These are phyloP conservation scores for Plodia interpunctella DNA, from an alignment of 1,140 invertebrate genomes.

Conservation along the genomic window DNA sequence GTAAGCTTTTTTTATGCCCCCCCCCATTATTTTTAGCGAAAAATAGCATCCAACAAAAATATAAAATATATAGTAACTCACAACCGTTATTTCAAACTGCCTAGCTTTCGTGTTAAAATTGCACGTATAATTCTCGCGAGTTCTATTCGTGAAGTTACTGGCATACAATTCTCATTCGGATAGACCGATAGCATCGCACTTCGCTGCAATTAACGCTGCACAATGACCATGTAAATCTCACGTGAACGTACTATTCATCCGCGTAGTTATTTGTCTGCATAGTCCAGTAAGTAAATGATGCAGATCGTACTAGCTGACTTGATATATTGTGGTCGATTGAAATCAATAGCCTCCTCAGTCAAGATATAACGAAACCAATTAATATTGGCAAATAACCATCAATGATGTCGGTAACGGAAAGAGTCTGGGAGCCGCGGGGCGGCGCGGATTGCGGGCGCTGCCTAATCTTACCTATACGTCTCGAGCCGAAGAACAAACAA, in stretches of 20 bases:
- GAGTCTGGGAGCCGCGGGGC: slow-evolving; percentile 21
- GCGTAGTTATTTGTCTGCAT: slow-evolving; percentile 23
- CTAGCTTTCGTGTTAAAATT: slow-evolving; percentile 23
- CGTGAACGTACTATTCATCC: slow-evolving; percentile 53
- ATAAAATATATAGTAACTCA: background rate
- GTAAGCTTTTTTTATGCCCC: slow-evolving; percentile 27
- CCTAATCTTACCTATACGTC: slow-evolving; percentile 73
- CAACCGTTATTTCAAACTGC: background rate
- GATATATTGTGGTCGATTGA: background rate
- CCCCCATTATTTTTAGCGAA: slow-evolving; percentile 24
- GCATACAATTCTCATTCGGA: slow-evolving; percentile 56
- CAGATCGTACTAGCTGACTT: background rate
- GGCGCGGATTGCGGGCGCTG: slow-evolving; percentile 43
- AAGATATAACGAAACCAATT: slow-evolving; percentile 43
- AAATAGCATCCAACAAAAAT: slow-evolving; percentile 10
- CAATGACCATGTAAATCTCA: slow-evolving; percentile 72
- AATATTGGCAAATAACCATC: slow-evolving; percentile 36
- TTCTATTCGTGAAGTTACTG: slow-evolving; percentile 28
- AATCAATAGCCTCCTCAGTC: slow-evolving; percentile 5
- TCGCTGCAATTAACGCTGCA: slow-evolving; percentile 69
- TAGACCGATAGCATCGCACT: slow-evolving; percentile 59
- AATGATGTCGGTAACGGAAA: slow-evolving; percentile 36
- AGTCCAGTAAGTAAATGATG: slow-evolving; percentile 23
- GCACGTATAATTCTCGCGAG: slow-evolving; percentile 28
- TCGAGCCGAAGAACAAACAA: slow-evolving; percentile 74